Percentiles rank a stretch among this genome's conserved stretches.
Evolutionary conservation across 2,888 invertebrate genomes (phyloP).

Genomic region (Lymantria monacha): DNA sequence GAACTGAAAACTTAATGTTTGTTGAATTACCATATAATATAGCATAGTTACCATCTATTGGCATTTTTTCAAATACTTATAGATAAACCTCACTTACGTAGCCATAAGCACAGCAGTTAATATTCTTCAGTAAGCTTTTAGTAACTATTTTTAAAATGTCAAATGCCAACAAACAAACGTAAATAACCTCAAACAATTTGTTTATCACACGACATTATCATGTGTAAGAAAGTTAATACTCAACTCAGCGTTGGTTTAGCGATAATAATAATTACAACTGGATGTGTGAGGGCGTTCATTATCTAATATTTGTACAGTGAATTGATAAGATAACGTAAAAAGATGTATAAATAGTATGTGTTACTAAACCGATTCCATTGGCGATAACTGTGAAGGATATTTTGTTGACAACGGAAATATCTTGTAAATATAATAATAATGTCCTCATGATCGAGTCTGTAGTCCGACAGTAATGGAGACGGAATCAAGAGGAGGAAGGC

Average conservation of each 20-base stretch:
- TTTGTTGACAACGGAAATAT: constrained; percentile 1
- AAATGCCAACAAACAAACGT: constrained; percentile 2
- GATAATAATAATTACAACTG: constrained; percentile 80
- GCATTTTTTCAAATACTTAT: too few species aligned
- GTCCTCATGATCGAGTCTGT: too few species aligned
- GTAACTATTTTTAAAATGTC: background rate
- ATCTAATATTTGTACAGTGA: constrained; percentile 74
- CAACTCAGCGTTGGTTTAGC: constrained; percentile 56
- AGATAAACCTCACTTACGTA: too few species aligned
- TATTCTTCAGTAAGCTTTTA: too few species aligned
- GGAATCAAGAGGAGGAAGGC: too few species aligned
- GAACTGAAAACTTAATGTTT: too few species aligned
- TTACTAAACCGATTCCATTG: constrained; percentile 42
- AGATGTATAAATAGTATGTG: constrained; percentile 53
- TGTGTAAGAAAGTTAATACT: constrained; percentile 69
- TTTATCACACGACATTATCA: constrained; percentile 47
- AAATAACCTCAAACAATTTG: constrained; percentile 8
- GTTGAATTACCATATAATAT: too few species aligned
- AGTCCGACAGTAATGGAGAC: too few species aligned
- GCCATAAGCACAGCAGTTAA: too few species aligned
- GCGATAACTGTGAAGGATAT: constrained; percentile 3
- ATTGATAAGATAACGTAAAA: constrained; percentile 66
- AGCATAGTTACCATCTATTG: too few species aligned
- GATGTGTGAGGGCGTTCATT: constrained; percentile 61
- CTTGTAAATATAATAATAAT: background rate